Evolutionary conservation across 2,888 invertebrate genomes (phyloP).

Genomic region (Cabera pusaria): DNA sequence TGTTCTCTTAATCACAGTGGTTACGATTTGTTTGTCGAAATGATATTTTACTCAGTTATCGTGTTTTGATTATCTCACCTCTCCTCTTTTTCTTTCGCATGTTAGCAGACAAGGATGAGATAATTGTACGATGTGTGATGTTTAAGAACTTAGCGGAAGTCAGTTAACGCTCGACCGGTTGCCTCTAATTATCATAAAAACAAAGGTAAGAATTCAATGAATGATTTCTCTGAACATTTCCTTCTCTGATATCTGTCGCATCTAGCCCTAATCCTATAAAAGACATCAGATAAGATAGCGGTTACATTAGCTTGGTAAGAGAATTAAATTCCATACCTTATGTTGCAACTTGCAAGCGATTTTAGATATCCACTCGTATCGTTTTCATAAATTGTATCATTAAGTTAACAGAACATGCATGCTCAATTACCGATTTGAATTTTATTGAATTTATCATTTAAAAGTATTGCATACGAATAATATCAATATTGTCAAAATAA

Average conservation of each 20-base stretch:
- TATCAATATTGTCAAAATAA: no score
- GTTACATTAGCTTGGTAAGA: conserved; percentile 46
- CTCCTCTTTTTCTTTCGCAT: conserved; percentile 33
- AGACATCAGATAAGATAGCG: conserved; percentile 76
- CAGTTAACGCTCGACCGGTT: conserved; percentile 62
- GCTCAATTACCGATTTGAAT: conserved; percentile 11
- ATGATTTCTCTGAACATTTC: conserved; percentile 64
- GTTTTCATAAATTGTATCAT: conserved; percentile 39
- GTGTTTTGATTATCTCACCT: conserved; percentile 26
- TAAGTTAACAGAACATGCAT: conserved; percentile 35
- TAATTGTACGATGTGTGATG: conserved; percentile 48
- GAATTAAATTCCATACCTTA: conserved; percentile 48
- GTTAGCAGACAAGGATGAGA: conserved; percentile 30
- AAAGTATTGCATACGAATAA: no score
- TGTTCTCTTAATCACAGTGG: conserved; percentile 45
- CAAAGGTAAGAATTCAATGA: conserved; percentile 75
- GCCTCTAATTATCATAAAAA: conserved; percentile 75
- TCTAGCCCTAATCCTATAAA: conserved; percentile 79
- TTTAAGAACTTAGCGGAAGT: conserved; percentile 62
- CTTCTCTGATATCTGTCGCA: conserved; percentile 69
- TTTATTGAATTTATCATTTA: no score
- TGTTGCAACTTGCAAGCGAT: conserved; percentile 43
- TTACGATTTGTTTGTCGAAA: conserved; percentile 50
- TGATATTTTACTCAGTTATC: conserved; percentile 46
- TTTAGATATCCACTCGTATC: conserved; percentile 41